Evolutionary conservation across 2,797 vertebrate genomes (phyloP).

Genomic region (Leptatherina wallacei): DNA sequence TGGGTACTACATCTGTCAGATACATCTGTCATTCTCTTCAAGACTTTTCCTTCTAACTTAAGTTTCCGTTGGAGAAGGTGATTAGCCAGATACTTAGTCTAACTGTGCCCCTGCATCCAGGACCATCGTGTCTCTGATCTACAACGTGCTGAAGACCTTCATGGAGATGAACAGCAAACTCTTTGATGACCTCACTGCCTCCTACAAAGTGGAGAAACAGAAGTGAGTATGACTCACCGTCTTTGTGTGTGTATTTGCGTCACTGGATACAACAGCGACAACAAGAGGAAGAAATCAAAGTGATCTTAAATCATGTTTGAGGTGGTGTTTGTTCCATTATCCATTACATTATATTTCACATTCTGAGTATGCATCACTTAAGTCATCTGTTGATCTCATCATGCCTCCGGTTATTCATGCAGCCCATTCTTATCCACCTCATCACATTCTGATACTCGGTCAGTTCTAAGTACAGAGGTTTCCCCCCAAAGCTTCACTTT

Average conservation of each 20-base stretch:
- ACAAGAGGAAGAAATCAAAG: constrained; percentile 47
- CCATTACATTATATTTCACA: constrained; percentile 42
- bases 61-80: constrained; percentile 3
- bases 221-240: constrained; percentile 85
- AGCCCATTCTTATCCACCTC: neutral
- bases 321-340: constrained; percentile 50
- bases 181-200: constrained; percentile 93
- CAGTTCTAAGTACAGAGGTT: neutral
- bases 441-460: neutral
- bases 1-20: neutral
- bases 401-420: constrained; percentile 20
- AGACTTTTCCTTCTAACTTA: neutral
- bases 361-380: constrained; percentile 42
- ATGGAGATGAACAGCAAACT: constrained; percentile 97
- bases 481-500: neutral
- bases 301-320: constrained; percentile 47
- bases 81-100: constrained; percentile 7
- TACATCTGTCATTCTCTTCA: too few relatives aligned
- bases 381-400: constrained; percentile 48
- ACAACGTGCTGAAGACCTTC: constrained; percentile 94
- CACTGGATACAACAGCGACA: constrained; percentile 58
- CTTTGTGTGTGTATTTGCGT: constrained; percentile 44
- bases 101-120: constrained; percentile 72
- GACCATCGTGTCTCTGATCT: constrained; percentile 94
- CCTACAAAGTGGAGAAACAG: constrained; percentile 95